These are phyloP conservation scores for Mantis religiosa DNA, from an alignment of 2,888 invertebrate species.

Conservation along the genomic window DNA sequence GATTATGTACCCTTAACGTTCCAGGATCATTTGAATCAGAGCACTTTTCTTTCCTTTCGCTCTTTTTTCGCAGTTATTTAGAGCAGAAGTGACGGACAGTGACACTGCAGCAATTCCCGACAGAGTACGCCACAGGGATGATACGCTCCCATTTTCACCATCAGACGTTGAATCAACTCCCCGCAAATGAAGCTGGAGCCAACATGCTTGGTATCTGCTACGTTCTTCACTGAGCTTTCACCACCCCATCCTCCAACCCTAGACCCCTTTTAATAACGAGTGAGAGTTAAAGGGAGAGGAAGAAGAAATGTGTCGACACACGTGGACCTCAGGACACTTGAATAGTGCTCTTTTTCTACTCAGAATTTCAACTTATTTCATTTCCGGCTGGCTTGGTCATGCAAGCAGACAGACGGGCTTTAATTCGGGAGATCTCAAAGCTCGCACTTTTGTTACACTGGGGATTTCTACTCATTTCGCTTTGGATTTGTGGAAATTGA, in stretches of 20 bases:
- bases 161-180: not conserved
- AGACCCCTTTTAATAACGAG: not conserved
- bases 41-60: not conserved
- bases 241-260: not conserved
- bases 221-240: not conserved
- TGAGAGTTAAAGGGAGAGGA: not conserved
- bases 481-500: not conserved
- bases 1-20: not conserved
- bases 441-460: not conserved
- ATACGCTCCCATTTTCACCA: not conserved
- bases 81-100: not conserved
- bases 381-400: not conserved
- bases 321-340: not conserved
- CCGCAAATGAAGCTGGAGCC: not conserved
- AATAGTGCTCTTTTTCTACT: not conserved
- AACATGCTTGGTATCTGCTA: not conserved
- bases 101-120: not conserved
- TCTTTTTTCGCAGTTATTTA: not conserved
- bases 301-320: not conserved
- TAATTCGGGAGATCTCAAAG: not conserved
- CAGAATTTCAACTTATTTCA: not conserved
- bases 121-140: not conserved
- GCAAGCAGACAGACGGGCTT: not conserved
- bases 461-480: not conserved
- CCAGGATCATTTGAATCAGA: not conserved